A percentile compares a stretch with the other conserved stretches of the same genome.
Conservation (phyloP, 2,113 vertebrate genomes). For the Dasyornis broadbenti region DNA sequence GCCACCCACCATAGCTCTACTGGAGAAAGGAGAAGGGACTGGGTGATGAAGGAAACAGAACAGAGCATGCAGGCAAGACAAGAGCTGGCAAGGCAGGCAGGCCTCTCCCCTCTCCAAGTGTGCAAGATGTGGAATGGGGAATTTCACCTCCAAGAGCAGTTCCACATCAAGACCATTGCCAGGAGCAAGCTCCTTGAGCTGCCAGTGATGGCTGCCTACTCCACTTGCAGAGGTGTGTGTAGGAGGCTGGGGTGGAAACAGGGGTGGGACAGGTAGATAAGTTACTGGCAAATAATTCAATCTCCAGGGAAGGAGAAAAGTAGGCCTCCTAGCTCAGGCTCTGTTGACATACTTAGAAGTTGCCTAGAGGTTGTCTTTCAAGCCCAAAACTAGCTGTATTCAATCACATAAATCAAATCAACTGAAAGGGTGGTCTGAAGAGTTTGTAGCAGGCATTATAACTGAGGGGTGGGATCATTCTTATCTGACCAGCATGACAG, state of each 20-base stretch:
- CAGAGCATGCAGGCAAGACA: not conserved
- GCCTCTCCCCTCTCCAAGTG: not conserved
- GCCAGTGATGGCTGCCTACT: accelerated
- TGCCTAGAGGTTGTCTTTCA: not conserved
- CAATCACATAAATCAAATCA: not conserved
- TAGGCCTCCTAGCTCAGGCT: not conserved
- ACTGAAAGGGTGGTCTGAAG: not conserved
- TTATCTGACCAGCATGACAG: not conserved
- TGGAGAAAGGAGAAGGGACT: not conserved
- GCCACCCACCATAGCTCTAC: not conserved
- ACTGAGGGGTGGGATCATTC: not conserved
- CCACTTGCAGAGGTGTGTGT: not conserved
- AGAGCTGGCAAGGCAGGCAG: not conserved
- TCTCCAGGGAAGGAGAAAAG: not conserved
- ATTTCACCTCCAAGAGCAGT: not conserved
- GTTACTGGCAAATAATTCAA: not conserved
- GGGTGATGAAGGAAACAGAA: not conserved
- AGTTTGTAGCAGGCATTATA: not conserved
- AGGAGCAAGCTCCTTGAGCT: not conserved
- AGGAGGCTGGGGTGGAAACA: not conserved
- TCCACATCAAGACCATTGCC: not conserved
- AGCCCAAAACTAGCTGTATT: not conserved
- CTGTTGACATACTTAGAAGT: not conserved
- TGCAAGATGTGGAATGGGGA: not conserved
- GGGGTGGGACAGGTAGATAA: not conserved